Evolutionary conservation across 1,140 invertebrate genomes (phyloP), one percentile per base, ranked within the genome.

Genomic region (Ostrea edulis): DNA sequence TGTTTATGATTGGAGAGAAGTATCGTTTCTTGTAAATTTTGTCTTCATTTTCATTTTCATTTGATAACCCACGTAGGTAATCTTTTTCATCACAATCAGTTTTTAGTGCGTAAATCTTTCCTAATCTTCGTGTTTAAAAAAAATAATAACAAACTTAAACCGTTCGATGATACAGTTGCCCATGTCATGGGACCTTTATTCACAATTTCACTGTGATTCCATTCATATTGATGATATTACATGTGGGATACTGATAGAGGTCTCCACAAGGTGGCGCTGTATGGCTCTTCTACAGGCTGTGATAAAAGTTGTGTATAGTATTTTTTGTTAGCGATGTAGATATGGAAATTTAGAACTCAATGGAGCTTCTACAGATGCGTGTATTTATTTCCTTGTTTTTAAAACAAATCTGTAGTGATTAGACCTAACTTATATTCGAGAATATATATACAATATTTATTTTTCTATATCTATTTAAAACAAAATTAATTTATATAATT

Each of bases 381-480:
- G 25, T 77, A 77, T 77, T 77, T 77, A 77, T 77, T 77, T 77
- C 22, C 25, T 77, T 77, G 68, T 77, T 77, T 77, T 9, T 35
- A 35, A 77, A 77, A 77, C 68, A 77, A 71, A 77, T 29, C 25
- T 29, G 22, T 77, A 77, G 68, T 14, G 8, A 14, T 77, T 77
- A 77, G 68, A 9, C 7, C 29, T 77, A 77, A 77, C 29, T 77
- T 77, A 77, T 77, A 77, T 77, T 35, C 68, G 68, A 25, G 68
- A 77, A 25, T 35, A 35, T 25, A 35, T 14, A 29, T 77, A 3
- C 29, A 12, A 35, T 77, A 77, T 77, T 77, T 77, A 77, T 77
- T 77, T 77, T 29, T 77, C 68, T 77, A 77, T 77, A 77, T 14
- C 68, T 77, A 77, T 77, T 35, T 77, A 77, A 35, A 77, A 44